Evolutionary conservation across 1,140 invertebrate species (phyloP).

Genomic region (Teleogryllus occipitalis): DNA sequence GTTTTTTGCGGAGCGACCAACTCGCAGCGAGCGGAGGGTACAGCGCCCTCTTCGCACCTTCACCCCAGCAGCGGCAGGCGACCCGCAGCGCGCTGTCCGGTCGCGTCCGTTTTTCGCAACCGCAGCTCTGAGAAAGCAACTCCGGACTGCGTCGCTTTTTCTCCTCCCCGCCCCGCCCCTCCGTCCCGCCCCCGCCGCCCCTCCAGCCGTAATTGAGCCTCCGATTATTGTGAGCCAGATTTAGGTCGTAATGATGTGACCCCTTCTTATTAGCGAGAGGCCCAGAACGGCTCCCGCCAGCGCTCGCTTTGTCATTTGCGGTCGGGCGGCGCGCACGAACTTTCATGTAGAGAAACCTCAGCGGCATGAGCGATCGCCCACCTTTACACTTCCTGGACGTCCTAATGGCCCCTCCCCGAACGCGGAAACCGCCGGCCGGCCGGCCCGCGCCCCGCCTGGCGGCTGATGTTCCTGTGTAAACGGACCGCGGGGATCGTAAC

Average conservation of each 20-base stretch:
- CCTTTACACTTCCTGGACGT: background rate
- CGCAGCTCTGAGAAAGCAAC: background rate
- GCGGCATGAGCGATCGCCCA: background rate
- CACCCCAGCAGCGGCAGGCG: background rate
- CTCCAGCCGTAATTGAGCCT: background rate
- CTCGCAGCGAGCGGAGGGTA: no score
- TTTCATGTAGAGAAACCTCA: background rate
- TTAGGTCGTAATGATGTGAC: background rate
- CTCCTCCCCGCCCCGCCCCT: background rate
- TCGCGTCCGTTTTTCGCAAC: background rate
- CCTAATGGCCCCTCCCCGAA: background rate
- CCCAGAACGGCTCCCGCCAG: background rate
- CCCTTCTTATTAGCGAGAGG: background rate
- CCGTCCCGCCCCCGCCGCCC: no score
- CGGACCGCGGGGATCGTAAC: no score
- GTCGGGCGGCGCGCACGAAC: background rate
- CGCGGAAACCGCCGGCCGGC: background rate
- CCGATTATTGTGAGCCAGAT: background rate
- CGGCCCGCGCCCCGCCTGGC: no score
- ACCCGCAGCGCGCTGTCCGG: background rate
- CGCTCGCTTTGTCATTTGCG: slow-evolving; percentile 3
- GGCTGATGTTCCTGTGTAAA: no score
- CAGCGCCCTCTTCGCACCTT: background rate
- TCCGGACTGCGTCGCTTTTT: background rate
- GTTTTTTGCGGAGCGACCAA: no score